These are phyloP conservation scores for Cephus runcator DNA, from an alignment of 2,888 invertebrate genomes.

Conservation along the genomic window DNA sequence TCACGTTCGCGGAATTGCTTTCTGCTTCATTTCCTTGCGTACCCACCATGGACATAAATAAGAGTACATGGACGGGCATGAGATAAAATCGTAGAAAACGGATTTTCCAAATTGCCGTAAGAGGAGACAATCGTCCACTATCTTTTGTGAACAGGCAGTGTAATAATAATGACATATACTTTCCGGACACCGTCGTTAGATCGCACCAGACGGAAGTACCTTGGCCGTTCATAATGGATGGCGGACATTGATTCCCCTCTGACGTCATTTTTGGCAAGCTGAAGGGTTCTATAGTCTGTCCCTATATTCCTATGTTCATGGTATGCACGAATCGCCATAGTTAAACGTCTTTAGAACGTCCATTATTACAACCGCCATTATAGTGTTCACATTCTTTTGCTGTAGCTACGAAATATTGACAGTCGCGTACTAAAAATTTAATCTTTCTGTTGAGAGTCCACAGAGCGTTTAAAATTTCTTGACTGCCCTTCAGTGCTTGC, in stretches of 20 bases:
- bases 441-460: neutral
- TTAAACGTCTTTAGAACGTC: neutral
- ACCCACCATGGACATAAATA: neutral
- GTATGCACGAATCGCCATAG: neutral
- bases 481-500: neutral
- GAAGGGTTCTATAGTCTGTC: neutral
- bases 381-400: neutral
- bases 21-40: neutral
- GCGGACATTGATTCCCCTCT: neutral
- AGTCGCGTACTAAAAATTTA: neutral
- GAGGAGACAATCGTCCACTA: neutral
- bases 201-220: neutral
- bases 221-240: neutral
- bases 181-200: neutral
- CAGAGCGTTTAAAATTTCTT: neutral
- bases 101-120: neutral
- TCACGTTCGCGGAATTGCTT: neutral
- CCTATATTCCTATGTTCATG: neutral
- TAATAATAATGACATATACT: neutral
- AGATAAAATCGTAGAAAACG: neutral
- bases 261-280: neutral
- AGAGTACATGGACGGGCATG: neutral
- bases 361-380: neutral
- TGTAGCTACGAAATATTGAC: neutral
- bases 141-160: neutral